Percentiles rank a stretch among this genome's conserved stretches.
These are phyloP conservation scores for Hestina assimilis DNA, from an alignment of 1,140 invertebrate species.

Conservation along the genomic window DNA sequence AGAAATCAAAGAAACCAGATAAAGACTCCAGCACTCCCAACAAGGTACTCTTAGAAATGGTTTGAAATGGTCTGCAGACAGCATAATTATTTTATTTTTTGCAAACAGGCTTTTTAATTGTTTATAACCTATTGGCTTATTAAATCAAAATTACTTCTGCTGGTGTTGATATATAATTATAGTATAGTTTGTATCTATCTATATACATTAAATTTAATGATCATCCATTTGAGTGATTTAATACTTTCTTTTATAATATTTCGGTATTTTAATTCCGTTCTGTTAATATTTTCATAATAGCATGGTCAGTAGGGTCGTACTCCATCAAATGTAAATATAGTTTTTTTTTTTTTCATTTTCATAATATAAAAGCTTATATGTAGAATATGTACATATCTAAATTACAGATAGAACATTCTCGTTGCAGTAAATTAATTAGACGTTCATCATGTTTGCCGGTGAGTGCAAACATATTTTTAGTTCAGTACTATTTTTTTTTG, in stretches of 20 bases:
- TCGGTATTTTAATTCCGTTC: neutral
- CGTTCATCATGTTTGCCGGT: slow-evolving; percentile 62
- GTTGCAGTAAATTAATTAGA: slow-evolving; percentile 71
- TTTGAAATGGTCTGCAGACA: slow-evolving; percentile 9
- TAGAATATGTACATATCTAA: slow-evolving; percentile 44
- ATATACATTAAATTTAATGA: too few relatives aligned
- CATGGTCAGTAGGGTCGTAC: slow-evolving; percentile 23
- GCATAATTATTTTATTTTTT: slow-evolving; percentile 31
- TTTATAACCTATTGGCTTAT: slow-evolving; percentile 2
- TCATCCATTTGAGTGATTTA: neutral
- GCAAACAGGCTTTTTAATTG: slow-evolving; percentile 13
- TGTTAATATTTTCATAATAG: neutral
- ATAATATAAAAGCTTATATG: neutral
- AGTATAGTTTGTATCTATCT: too few relatives aligned
- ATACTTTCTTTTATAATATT: too few relatives aligned
- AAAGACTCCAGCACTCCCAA: slow-evolving; percentile 72
- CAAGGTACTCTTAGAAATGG: slow-evolving; percentile 64
- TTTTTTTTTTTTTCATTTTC: slow-evolving; percentile 4
- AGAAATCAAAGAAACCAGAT: slow-evolving; percentile 77
- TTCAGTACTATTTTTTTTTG: neutral
- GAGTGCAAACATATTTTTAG: slow-evolving; percentile 45
- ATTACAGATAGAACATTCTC: slow-evolving; percentile 69
- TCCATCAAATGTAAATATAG: neutral
- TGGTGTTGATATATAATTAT: too few relatives aligned
- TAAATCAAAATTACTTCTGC: too few relatives aligned